Evolutionary conservation across 2,888 invertebrate genomes (phyloP).

Genomic region (Scaptomyza reducta): DNA sequence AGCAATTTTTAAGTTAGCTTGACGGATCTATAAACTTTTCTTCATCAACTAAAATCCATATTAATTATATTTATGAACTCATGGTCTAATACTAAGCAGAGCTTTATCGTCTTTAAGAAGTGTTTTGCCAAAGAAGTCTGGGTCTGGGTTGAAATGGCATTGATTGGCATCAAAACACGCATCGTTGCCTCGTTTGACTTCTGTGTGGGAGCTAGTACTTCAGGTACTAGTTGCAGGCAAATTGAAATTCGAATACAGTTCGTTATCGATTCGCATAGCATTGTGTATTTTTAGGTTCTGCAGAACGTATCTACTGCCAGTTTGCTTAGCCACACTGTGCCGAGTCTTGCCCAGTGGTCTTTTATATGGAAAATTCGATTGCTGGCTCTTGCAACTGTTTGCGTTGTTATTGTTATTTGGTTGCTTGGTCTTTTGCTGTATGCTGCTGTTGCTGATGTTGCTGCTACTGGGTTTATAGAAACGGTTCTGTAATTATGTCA

Average conservation of each 20-base stretch:
- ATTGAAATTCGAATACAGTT: conserved; percentile 4
- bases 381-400: conserved; percentile 29
- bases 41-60: too few species aligned
- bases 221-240: background rate
- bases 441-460: conserved; percentile 12
- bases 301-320: conserved; percentile 42
- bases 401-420: conserved; percentile 1
- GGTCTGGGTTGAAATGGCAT: background rate
- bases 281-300: conserved; percentile 10
- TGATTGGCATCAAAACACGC: conserved; percentile 14
- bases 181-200: background rate
- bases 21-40: too few species aligned
- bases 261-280: conserved; percentile 23
- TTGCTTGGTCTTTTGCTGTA: conserved; percentile 9
- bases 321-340: conserved; percentile 39
- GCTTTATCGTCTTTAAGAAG: background rate
- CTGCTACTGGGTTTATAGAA: conserved; percentile 30
- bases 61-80: too few species aligned
- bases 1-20: too few species aligned
- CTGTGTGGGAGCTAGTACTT: too few species aligned
- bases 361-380: conserved; percentile 41
- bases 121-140: background rate
- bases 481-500: conserved; percentile 54
- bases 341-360: conserved; percentile 28
- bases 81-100: too few species aligned